Base-by-base conservation (phyloP, 2,113 vertebrate species). In the Lampris incognitus region DNA sequence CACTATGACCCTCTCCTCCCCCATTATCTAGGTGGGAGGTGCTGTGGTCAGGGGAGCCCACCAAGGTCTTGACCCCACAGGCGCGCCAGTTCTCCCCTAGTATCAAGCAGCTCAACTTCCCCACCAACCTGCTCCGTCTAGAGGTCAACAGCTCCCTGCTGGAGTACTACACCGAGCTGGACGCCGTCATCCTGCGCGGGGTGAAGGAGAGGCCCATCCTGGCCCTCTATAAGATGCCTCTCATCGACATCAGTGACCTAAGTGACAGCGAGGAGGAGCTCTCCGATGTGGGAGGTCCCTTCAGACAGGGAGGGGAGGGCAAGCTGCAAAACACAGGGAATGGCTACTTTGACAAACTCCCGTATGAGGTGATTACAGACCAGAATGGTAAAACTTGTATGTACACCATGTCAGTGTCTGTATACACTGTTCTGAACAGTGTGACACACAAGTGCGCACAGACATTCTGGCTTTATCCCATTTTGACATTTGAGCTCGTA, bases 81-180 rank as follows among this genome's bases (percentile, higher is more conserved):
- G 96, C 98, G 74, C 96, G 98, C 5, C 97, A 97, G 59, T 99
- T 99, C 93, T 96, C 96, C 79, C 98, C 98, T 11, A 95, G 87
- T 87, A 97, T 99, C 91, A 97, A 96, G 73, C 97, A 96, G 82
- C 96, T 97, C 81, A 95, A 89, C 89, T 99, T 99, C 77, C 95
- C 97, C 69, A 99, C 97, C 76, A 99, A 99, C 90, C 91, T 99
- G 76, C 95, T 99, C 77, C 96, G 98, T 2, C 89, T 99, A 93
- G 98, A 99, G 94, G 92, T 98, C 83, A 99, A 99, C 93, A 97
- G 97, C 90, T 96, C 97, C 72, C 92, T 97, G 89, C 92, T 97
- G 92, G 96, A 98, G 78, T 99, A 99, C 89, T 99, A 98, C 93
- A 97, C 97, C 0, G 98, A 99, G 83, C 90, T 99, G 93, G 98